phyloP scores from a whole-genome alignment of 2,113 vertebrate species.

The Macrotus californicus region DNA sequence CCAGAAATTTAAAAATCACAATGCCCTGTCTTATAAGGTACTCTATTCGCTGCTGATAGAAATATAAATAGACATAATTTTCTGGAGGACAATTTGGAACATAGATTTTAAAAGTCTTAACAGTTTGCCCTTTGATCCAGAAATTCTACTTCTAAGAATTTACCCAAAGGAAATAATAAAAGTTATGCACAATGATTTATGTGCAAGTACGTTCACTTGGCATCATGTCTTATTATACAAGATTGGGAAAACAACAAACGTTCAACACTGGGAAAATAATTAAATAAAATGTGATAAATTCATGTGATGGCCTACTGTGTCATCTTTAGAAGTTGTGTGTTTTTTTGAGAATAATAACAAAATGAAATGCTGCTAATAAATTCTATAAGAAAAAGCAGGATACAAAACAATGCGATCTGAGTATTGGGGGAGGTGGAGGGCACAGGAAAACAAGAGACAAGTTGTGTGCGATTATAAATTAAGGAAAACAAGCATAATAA shows the following conservation, averaged over 20 bases:
- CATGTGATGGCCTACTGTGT: background rate
- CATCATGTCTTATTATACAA: background rate
- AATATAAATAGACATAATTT: background rate
- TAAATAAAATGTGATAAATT: background rate
- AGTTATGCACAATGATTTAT: background rate
- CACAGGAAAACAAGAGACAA: background rate
- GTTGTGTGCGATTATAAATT: background rate
- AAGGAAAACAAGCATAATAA: background rate
- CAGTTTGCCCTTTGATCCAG: background rate
- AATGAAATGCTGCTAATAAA: background rate
- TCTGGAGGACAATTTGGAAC: background rate
- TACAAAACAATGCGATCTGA: background rate
- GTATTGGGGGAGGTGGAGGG: background rate
- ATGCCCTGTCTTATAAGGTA: background rate
- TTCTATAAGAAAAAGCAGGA: background rate
- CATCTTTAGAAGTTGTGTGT: background rate
- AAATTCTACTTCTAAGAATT: constrained; percentile 18
- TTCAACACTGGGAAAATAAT: background rate
- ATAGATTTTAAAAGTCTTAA: background rate
- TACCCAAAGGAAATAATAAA: background rate
- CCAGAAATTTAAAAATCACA: background rate
- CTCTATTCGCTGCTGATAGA: background rate
- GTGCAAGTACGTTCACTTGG: background rate
- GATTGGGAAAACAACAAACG: background rate
- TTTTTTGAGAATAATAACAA: background rate